Evolutionary conservation across 2,113 vertebrate genomes (phyloP).

Genomic region (Sinocyclocheilus grahami): DNA sequence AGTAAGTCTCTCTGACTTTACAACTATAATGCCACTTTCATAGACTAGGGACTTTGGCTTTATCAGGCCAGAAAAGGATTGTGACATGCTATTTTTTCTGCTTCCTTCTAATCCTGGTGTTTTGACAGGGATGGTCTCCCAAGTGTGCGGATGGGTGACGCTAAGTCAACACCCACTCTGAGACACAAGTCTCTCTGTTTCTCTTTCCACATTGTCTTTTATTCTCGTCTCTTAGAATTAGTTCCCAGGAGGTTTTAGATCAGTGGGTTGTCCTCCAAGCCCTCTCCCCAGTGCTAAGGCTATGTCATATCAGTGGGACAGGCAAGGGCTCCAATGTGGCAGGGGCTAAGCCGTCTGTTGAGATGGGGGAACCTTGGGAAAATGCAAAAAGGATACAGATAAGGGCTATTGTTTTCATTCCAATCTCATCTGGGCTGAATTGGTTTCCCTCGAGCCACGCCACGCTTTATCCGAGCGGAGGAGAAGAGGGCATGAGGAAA

Average conservation of each 20-base stretch:
- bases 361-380: constrained; percentile 77
- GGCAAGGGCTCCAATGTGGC: constrained; percentile 68
- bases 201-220: constrained; percentile 37
- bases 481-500: constrained; percentile 57
- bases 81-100: constrained; percentile 25
- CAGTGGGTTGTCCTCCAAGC: constrained; percentile 68
- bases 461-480: constrained; percentile 73
- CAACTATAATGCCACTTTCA: constrained; percentile 36
- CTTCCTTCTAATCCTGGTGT: constrained; percentile 52
- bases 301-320: constrained; percentile 63
- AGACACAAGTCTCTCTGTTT: constrained; percentile 11
- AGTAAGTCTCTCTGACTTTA: constrained; percentile 8
- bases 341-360: constrained; percentile 63
- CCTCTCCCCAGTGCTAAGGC: constrained; percentile 67
- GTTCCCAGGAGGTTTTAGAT: constrained; percentile 62
- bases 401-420: constrained; percentile 89
- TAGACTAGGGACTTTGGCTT: constrained; percentile 15
- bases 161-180: background rate
- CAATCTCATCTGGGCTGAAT: constrained; percentile 83
- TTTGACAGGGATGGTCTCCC: constrained; percentile 44
- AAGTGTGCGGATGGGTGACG: constrained; percentile 15
- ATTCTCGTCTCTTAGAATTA: constrained; percentile 72
- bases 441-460: constrained; percentile 75
- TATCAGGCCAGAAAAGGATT: constrained; percentile 24
- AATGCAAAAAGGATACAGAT: constrained; percentile 85